Conservation (phyloP, 2,888 invertebrate species). For the Adelphocoris suturalis region DNA sequence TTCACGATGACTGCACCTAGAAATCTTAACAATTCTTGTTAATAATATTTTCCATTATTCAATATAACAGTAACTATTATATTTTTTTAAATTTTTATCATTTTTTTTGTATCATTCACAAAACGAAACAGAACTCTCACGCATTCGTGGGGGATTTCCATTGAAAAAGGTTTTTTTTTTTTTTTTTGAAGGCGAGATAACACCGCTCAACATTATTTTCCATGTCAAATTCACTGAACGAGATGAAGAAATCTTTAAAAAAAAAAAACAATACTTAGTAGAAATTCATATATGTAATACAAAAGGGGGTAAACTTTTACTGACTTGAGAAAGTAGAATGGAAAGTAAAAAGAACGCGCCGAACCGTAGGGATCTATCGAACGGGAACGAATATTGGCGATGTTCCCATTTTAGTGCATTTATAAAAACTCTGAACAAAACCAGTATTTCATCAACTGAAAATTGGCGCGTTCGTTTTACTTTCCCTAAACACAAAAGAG, state of each 20-base stretch:
- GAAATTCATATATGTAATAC: no score
- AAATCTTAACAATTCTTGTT: slow-evolving; percentile 74
- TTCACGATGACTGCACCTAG: slow-evolving; percentile 74
- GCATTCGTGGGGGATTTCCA: slow-evolving; percentile 38
- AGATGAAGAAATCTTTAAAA: background rate
- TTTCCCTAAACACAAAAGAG: background rate
- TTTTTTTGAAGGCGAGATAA: background rate
- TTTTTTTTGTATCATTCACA: slow-evolving; percentile 54
- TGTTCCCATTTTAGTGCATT: background rate
- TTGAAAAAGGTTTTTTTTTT: background rate
- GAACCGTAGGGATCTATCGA: background rate
- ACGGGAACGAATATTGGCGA: background rate
- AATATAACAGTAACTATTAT: slow-evolving; percentile 75
- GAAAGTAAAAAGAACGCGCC: background rate
- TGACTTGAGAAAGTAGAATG: background rate
- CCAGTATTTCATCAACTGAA: background rate
- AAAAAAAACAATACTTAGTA: no score
- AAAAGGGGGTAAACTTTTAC: no score
- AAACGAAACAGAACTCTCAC: slow-evolving; percentile 46
- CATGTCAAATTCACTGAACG: slow-evolving; percentile 1
- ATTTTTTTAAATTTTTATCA: slow-evolving; percentile 31
- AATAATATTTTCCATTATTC: slow-evolving; percentile 73
- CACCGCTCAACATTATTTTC: background rate
- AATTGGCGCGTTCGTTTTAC: background rate
- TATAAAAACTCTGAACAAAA: background rate